A percentile compares a stretch with the other conserved stretches of the same genome.
phyloP scores from a whole-genome alignment of 2,113 vertebrate genomes.

The Alaudala cheleensis region DNA sequence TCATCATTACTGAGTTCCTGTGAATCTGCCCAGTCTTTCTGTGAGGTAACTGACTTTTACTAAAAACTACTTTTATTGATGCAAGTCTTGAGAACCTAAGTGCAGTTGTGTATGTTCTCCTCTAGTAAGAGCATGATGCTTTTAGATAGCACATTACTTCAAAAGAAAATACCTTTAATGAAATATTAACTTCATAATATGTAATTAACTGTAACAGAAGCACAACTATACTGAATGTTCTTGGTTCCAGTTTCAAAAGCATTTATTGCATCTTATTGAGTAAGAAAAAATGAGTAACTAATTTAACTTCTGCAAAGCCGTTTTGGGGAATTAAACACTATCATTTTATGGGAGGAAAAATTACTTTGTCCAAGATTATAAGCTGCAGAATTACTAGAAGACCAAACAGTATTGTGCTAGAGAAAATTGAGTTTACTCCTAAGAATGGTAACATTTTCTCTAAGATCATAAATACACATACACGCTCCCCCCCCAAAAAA shows the following conservation, averaged over 20 bases:
- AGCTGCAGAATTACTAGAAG: background rate
- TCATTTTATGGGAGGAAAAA: background rate
- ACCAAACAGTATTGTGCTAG: background rate
- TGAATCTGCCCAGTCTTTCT: slow-evolving; percentile 12
- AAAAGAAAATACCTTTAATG: background rate
- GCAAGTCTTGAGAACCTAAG: background rate
- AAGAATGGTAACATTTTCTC: background rate
- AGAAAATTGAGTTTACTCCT: background rate
- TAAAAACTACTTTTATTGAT: background rate
- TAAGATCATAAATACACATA: background rate
- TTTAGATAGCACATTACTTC: background rate
- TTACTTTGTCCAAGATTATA: background rate
- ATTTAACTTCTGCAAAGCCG: background rate
- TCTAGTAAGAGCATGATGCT: background rate
- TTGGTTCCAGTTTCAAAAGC: background rate
- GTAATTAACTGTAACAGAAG: background rate
- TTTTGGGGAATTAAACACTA: background rate
- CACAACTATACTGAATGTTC: background rate
- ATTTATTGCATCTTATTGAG: background rate
- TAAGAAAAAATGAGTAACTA: background rate
- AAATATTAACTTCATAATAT: background rate
- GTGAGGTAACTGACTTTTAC: slow-evolving; percentile 75
- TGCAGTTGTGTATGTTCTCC: background rate
- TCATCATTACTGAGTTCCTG: slow-evolving; percentile 20
- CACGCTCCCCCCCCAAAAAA: rapidly evolving